These are phyloP conservation scores for Dendrocopos noguchii DNA, from an alignment of 2,113 vertebrate genomes.

Conservation along the genomic window DNA sequence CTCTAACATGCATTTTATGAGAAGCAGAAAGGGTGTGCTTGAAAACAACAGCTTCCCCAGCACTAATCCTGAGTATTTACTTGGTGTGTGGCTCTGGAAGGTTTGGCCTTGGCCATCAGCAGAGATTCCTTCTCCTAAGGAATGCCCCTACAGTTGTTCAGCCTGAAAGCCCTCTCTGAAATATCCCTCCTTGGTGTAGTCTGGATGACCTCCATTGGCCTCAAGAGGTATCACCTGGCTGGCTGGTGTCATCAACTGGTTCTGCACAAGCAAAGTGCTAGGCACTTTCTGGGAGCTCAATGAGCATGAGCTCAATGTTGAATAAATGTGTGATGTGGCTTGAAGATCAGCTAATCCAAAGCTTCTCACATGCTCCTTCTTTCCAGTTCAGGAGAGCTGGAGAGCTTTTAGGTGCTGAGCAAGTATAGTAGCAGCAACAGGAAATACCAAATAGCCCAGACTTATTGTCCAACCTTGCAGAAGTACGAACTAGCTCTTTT, in stretches of 20 bases:
- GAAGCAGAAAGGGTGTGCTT: background rate
- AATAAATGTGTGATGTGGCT: background rate
- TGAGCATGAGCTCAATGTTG: background rate
- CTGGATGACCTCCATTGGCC: background rate
- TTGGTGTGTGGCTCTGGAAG: background rate
- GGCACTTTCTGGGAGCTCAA: background rate
- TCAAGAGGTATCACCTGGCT: background rate
- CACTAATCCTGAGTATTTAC: background rate
- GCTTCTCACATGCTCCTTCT: background rate
- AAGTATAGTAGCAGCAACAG: background rate
- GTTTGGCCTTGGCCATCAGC: background rate
- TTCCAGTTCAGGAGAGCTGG: background rate
- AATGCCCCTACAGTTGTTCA: background rate
- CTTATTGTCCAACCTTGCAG: background rate
- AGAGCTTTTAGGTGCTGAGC: background rate
- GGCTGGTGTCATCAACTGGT: rapidly evolving
- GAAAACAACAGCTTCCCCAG: background rate
- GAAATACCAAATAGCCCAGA: background rate
- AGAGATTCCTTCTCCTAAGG: background rate
- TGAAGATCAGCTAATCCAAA: background rate
- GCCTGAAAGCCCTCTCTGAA: background rate
- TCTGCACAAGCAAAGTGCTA: background rate
- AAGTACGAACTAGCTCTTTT: background rate
- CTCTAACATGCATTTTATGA: background rate
- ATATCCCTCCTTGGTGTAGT: background rate